Conservation (phyloP, 30 jellyfish, hydroid and myxozoan genomes). For the Euphysa ruthae region DNA sequence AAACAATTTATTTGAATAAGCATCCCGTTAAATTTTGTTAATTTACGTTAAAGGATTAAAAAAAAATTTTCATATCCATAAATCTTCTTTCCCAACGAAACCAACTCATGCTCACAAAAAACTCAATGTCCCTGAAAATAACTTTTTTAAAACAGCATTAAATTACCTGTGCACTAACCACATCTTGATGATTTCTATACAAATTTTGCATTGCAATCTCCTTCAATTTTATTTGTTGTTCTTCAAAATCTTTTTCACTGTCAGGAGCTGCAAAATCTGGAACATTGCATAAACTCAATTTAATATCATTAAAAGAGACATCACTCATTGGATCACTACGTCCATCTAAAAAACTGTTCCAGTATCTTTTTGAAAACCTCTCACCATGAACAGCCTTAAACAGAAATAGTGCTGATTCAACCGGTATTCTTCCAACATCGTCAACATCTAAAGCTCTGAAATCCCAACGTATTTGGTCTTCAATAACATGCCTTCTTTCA, state of each 20-base stretch:
- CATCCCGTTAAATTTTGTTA: no score
- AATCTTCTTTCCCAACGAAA: no score
- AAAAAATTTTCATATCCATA: no score
- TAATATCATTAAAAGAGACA: conserved; percentile 56
- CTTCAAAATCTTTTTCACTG: conserved; percentile 39
- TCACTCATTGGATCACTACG: conserved; percentile 64
- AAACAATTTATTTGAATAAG: no score
- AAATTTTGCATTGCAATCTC: conserved; percentile 42
- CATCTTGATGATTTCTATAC: conserved; percentile 33
- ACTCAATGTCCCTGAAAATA: no score
- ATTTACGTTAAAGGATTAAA: no score
- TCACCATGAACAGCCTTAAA: conserved; percentile 67
- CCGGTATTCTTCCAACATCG: conserved; percentile 58
- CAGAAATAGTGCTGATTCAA: conserved; percentile 68
- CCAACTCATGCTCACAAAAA: no score
- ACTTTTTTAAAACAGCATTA: no score
- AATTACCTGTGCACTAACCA: conserved; percentile 16
- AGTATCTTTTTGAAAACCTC: conserved; percentile 42
- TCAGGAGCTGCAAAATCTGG: conserved; percentile 50
- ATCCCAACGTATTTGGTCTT: conserved; percentile 72
- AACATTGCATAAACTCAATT: conserved; percentile 48
- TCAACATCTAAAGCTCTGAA: conserved; percentile 65
- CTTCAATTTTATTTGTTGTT: conserved; percentile 22
- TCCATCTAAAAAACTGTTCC: conserved; percentile 65
- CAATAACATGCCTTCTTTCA: conserved; percentile 76